phyloP scores from a whole-genome alignment of 1,140 invertebrate genomes.

The Plutomurus gul region DNA sequence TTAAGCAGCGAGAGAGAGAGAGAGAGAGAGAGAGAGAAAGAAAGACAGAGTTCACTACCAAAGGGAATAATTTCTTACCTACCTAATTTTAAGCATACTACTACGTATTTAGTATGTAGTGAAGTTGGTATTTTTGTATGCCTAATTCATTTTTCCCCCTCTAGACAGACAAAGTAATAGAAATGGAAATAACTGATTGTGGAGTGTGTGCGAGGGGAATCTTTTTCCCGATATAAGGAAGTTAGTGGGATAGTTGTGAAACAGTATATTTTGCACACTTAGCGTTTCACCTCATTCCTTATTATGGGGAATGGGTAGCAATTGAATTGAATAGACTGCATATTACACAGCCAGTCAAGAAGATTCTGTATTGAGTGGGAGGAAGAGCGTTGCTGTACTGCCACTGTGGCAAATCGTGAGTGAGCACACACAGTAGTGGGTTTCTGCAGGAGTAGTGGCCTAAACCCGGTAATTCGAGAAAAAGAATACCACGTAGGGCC shows the following conservation, averaged over 20 bases:
- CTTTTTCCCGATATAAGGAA: constrained; percentile 6
- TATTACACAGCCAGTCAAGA: background rate
- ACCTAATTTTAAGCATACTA: background rate
- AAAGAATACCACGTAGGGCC: background rate
- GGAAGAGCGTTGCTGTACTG: background rate
- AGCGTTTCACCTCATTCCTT: constrained; percentile 25
- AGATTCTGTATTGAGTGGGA: background rate
- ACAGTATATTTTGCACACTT: constrained; percentile 6
- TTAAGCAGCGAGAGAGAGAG: no score
- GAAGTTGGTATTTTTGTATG: background rate
- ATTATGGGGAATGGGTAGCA: constrained; percentile 19
- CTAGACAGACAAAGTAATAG: background rate
- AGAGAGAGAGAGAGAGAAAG: no score
- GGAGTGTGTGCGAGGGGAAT: background rate
- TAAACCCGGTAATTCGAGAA: no score
- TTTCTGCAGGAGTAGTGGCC: no score
- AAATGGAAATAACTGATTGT: constrained; percentile 28
- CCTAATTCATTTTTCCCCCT: background rate
- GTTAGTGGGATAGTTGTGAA: background rate
- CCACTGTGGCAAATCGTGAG: background rate
- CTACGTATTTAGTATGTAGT: background rate
- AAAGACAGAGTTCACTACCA: no score
- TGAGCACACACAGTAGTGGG: no score
- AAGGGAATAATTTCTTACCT: no score
- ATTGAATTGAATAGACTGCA: constrained; percentile 25